phyloP scores from a whole-genome alignment of 1,140 invertebrate species.

The Bicyclus anynana region DNA sequence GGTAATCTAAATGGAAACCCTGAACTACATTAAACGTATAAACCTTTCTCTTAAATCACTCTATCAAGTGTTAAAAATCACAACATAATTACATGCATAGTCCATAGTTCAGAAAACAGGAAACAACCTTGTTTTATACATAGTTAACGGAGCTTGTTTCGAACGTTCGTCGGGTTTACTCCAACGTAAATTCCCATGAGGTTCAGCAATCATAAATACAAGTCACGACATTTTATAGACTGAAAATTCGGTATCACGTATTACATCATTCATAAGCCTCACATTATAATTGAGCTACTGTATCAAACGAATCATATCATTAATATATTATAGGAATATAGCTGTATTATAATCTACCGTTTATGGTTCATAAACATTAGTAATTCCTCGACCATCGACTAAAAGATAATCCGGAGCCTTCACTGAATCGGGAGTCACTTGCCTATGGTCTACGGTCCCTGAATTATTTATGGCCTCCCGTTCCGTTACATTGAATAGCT shows the following conservation, averaged over 20 bases:
- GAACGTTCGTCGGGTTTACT: too few relatives aligned
- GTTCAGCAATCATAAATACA: too few relatives aligned
- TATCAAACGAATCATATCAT: neutral
- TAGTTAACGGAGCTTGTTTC: too few relatives aligned
- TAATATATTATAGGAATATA: neutral
- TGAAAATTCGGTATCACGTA: neutral
- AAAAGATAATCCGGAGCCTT: slow-evolving; percentile 17
- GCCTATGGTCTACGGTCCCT: slow-evolving; percentile 44
- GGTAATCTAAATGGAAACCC: too few relatives aligned
- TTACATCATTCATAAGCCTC: neutral
- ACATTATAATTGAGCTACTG: neutral
- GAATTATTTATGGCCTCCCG: slow-evolving; percentile 63
- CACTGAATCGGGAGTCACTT: slow-evolving; percentile 27
- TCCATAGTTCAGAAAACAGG: too few relatives aligned
- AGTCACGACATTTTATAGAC: neutral
- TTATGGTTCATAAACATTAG: slow-evolving; percentile 11
- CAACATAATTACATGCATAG: too few relatives aligned
- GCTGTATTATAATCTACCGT: neutral
- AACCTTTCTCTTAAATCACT: too few relatives aligned
- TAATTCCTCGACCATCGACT: slow-evolving; percentile 15
- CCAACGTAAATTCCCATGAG: too few relatives aligned
- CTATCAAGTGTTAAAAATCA: too few relatives aligned
- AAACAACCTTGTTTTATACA: too few relatives aligned
- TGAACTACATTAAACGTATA: too few relatives aligned
- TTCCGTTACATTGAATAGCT: slow-evolving; percentile 69